phyloP scores from a whole-genome alignment of 1,140 invertebrate species.

The Drosophila pallidifrons region DNA sequence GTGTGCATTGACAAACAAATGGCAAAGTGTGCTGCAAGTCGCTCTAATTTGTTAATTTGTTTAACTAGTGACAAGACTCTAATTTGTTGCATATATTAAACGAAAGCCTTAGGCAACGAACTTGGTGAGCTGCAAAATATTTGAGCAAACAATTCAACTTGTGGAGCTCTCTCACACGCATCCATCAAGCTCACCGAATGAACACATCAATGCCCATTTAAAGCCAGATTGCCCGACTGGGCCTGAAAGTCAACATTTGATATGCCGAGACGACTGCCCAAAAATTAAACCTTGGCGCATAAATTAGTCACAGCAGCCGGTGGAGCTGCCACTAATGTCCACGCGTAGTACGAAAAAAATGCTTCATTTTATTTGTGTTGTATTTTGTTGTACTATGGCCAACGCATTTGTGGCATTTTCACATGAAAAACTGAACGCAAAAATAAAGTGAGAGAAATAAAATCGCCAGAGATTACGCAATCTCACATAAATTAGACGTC shows the following conservation, averaged over 20 bases:
- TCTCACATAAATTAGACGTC: constrained; percentile 75
- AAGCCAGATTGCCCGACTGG: constrained; percentile 26
- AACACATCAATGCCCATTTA: constrained; percentile 78
- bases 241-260: constrained; percentile 52
- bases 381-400: constrained; percentile 22
- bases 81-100: constrained; percentile 52
- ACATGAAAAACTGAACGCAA: constrained; percentile 48
- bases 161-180: constrained; percentile 38
- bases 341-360: constrained; percentile 17
- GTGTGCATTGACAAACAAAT: constrained; percentile 49
- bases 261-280: constrained; percentile 43
- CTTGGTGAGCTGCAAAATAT: constrained; percentile 32
- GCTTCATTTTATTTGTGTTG: not conserved
- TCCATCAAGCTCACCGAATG: constrained; percentile 74
- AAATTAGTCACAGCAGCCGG: constrained; percentile 62
- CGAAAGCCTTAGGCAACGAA: constrained; percentile 72
- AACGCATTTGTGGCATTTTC: constrained; percentile 71
- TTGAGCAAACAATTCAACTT: constrained; percentile 23
- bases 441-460: constrained; percentile 20
- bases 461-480: constrained; percentile 68
- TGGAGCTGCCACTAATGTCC: constrained; percentile 32
- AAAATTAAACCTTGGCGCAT: constrained; percentile 69
- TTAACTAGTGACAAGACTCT: constrained; percentile 25
- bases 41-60: constrained; percentile 62
- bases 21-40: constrained; percentile 77